Percentiles rank a stretch among this genome's conserved stretches.
Conservation (phyloP, 2,888 invertebrate species). For the Ferdinandea cuprea region DNA sequence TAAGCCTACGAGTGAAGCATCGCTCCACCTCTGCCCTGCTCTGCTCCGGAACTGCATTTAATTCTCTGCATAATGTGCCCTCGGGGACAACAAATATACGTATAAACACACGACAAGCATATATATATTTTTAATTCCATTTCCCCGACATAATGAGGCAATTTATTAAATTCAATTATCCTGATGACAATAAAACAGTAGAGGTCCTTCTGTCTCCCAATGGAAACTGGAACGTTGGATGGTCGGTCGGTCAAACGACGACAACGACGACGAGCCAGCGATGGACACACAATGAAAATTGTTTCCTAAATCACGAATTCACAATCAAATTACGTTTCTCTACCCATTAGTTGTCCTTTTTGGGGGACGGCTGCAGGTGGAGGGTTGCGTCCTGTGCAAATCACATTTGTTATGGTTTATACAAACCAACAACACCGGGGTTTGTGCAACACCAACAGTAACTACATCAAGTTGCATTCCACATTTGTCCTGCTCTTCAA, state of each 20-base stretch:
- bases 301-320: slow-evolving; percentile 75
- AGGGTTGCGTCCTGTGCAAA: slow-evolving; percentile 47
- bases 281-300: slow-evolving; percentile 61
- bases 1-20: slow-evolving; percentile 52
- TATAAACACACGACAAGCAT: slow-evolving; percentile 48
- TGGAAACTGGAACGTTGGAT: slow-evolving; percentile 13
- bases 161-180: slow-evolving; percentile 83
- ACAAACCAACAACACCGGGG: slow-evolving; percentile 54
- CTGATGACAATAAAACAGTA: slow-evolving; percentile 80
- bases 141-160: slow-evolving; percentile 81
- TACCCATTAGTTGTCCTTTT: slow-evolving; percentile 67
- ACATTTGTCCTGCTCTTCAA: slow-evolving; percentile 62
- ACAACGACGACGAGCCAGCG: slow-evolving; percentile 31
- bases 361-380: slow-evolving; percentile 1
- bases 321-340: slow-evolving; percentile 75
- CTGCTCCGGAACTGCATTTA: slow-evolving; percentile 64
- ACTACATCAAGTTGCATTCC: slow-evolving; percentile 61
- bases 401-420: slow-evolving; percentile 75
- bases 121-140: slow-evolving; percentile 73
- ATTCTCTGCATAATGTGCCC: slow-evolving; percentile 72
- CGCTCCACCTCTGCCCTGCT: slow-evolving; percentile 1
- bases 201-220: slow-evolving; percentile 46
- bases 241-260: slow-evolving; percentile 4
- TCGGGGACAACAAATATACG: slow-evolving; percentile 29
- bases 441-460: slow-evolving; percentile 17